phyloP scores from a whole-genome alignment of 2,888 invertebrate species.

The Pollenia griseotomentosa region DNA sequence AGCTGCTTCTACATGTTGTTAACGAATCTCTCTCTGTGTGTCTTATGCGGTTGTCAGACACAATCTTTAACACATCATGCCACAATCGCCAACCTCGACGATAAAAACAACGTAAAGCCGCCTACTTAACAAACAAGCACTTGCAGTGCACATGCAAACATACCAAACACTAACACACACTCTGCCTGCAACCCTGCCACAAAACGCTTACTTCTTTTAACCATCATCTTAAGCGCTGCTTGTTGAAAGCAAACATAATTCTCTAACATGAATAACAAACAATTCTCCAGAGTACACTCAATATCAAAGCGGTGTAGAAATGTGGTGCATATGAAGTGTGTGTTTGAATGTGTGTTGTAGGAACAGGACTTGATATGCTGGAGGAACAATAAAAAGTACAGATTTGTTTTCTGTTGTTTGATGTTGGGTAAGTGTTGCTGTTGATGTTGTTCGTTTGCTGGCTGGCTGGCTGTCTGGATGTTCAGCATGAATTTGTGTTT shows the following conservation, averaged over 20 bases:
- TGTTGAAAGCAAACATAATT: constrained; percentile 57
- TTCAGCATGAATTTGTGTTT: constrained; percentile 5
- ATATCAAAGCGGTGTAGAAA: constrained; percentile 46
- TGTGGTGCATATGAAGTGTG: constrained; percentile 2
- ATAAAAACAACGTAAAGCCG: constrained; percentile 9
- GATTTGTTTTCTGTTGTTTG: constrained; percentile 34
- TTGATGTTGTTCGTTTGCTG: neutral
- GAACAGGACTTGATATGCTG: constrained; percentile 42
- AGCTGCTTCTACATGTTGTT: constrained; percentile 26
- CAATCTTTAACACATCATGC: constrained; percentile 65
- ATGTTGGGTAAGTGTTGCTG: neutral
- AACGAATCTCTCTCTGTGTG: constrained; percentile 27
- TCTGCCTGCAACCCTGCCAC: neutral
- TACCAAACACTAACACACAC: constrained; percentile 14
- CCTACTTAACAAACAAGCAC: constrained; percentile 64
- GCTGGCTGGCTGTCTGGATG: neutral
- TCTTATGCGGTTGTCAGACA: constrained; percentile 53
- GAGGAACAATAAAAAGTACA: constrained; percentile 37
- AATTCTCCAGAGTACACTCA: constrained; percentile 60
- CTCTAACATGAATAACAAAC: constrained; percentile 63
- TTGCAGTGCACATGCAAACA: constrained; percentile 41
- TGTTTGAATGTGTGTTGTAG: neutral
- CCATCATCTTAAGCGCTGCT: neutral
- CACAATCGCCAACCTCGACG: constrained; percentile 47
- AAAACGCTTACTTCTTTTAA: constrained; percentile 31